Base-by-base conservation (phyloP, 2,888 invertebrate genomes). In the Tinea trinotella region DNA sequence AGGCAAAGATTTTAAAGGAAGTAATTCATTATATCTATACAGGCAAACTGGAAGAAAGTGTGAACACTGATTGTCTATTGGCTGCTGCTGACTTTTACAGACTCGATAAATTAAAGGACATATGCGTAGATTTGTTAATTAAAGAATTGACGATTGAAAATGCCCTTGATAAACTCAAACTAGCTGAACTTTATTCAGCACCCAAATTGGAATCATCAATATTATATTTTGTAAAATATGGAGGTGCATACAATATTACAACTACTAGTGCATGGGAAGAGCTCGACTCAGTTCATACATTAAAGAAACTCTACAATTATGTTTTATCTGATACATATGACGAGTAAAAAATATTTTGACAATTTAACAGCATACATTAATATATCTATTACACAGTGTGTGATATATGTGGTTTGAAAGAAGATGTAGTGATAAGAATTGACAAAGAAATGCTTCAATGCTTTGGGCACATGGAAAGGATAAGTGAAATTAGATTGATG, bases 31-130 rank as follows among this genome's bases (percentile, higher is more conserved):
- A 76, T 54, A 74, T 85, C 55, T 85, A 85, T 54, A 83, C 75
- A 58, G 85, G 83, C 56, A 80, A 79, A 64, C 76, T 82, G 19
- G 85, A 84, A 56, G 80, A 80, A 64, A 77, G 82, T 22, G 82
- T 79, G 12, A 71, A 71, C 58, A 74, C 82, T 15, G 76, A 82
- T 63, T 78, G 80, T 20, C 59, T 85, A 19, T 60, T 85, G 18
- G 82, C 80, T 50, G 85, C 85, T 13, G 82, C 85, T 5, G 84
- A 85, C 56, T 85, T 70, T 59, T 85, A 85, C 57, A 81, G 84
- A 59, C 67, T 85, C 3, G 71, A 70, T 40, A 65, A 81, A 56
- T 63, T 85, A 1, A 84, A 84, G 56, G 74, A 72, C 54, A 64
- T 84, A 0, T 83, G 84, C 59, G 85, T 83, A 56, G 81, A 81